A percentile compares a stretch with the other conserved stretches of the same genome.
Conservation (phyloP, 2,888 invertebrate species). For the Agonopterix subpropinquella region DNA sequence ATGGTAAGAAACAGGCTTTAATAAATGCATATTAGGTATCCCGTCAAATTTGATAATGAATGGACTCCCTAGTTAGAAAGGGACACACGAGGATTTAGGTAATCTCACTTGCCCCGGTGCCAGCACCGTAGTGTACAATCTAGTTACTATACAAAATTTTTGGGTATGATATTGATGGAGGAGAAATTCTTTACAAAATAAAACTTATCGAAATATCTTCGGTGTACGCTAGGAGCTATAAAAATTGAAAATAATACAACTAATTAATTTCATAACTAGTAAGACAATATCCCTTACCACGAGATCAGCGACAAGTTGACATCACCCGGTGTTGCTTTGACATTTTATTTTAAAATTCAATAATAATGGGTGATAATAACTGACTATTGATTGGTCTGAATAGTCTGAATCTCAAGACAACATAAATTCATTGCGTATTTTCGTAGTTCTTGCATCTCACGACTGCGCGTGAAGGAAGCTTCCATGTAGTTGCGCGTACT, state of each 20-base stretch:
- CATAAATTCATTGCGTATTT: neutral
- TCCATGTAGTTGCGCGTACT: no score
- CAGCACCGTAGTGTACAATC: no score
- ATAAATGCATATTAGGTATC: no score
- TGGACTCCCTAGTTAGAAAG: no score
- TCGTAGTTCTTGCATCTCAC: neutral
- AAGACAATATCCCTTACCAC: conserved; percentile 75
- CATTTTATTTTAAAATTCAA: neutral
- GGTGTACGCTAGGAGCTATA: conserved; percentile 76
- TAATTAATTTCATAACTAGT: conserved; percentile 75
- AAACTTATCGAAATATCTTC: conserved; percentile 76
- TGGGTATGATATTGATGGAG: conserved; percentile 75
- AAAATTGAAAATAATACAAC: conserved; percentile 76
- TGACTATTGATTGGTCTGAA: conserved; percentile 1
- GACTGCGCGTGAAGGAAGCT: neutral
- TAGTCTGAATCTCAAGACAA: conserved; percentile 2
- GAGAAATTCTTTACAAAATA: conserved; percentile 73
- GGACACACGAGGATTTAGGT: no score
- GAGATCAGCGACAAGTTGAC: conserved; percentile 69
- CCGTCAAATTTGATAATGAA: no score
- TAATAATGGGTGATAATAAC: neutral
- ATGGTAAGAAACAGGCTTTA: no score
- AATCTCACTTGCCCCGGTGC: no score
- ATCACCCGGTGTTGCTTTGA: conserved; percentile 56
- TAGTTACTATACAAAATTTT: no score